Base-by-base conservation (phyloP, 2,113 vertebrate species). In the Riparia riparia region DNA sequence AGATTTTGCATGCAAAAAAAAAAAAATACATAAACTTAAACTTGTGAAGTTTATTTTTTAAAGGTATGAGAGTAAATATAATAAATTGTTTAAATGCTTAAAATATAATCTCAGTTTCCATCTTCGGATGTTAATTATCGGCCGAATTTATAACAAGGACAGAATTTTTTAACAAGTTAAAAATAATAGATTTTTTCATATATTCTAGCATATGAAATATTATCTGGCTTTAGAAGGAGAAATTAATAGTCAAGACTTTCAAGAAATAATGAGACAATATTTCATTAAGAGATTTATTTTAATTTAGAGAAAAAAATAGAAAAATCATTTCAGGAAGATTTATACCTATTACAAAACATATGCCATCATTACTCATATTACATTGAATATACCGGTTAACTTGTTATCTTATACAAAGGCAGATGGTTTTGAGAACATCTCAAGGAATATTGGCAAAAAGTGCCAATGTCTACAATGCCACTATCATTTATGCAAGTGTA, bases 261-360 rank as follows among this genome's bases (percentile, higher is more conserved):
- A 92, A 86, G n/a, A 81, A 92, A 63, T 95, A 96, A 90, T 72
- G 60, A 93, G 39, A 65, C 6, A 41, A 18, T 63, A 94, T 94
- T 95, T 94, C 42, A 95, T 88, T 39, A 70, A 61, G 24, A 53
- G 2, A 17, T 92, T 85, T 77, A 53, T 79, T 83, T 37, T 25
- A 89, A 78, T 78, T 81, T 53, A 45, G 31, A 53, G 34, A 6
- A 87, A 58, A 63, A 87, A 82, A 34, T 16, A 13, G 24, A 86
- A 91, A 60, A 66, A 65, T 65, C 13, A n/a, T 76, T 78, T 86
- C 41, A 86, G 12, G 28, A 50, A 93, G 44, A 92, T 76, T 86
- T 91, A 76, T 73, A 73, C 18, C 29, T 83, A 17, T 42, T 89
- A 78, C 12, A 71, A 83, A 68, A 69, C 14, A 56, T 15, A 44